Evolutionary conservation across 2,113 vertebrate species (phyloP).

Genomic region (Passer domesticus): DNA sequence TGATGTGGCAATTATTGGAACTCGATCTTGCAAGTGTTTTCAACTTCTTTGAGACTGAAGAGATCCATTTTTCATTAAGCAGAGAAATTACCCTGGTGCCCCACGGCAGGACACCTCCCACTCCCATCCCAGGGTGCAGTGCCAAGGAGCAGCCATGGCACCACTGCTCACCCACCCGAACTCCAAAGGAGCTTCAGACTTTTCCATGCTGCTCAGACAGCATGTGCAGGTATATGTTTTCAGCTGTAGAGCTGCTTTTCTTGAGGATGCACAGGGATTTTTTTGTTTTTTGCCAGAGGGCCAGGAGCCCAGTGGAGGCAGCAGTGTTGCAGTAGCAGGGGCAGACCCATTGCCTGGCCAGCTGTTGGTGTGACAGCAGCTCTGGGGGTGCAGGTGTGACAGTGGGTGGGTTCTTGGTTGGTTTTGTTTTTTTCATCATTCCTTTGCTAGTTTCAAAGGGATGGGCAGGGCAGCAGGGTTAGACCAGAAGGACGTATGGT

Average conservation of each 20-base stretch:
- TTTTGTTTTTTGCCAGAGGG: neutral
- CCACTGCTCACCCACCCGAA: fast-evolving
- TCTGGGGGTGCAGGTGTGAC: neutral
- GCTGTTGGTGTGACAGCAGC: neutral
- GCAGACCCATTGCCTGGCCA: neutral
- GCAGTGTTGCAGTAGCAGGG: fast-evolving
- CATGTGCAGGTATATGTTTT: neutral
- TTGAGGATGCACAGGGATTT: neutral
- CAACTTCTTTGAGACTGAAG: conserved; percentile 43
- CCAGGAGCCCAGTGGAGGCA: fast-evolving
- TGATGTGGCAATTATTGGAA: conserved; percentile 45
- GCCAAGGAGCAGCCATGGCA: neutral
- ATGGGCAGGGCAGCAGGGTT: neutral
- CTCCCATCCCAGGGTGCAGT: fast-evolving
- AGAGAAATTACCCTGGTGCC: neutral
- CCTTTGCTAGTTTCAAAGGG: neutral
- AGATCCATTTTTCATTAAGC: conserved; percentile 9
- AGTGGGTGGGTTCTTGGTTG: neutral
- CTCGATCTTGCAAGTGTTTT: conserved; percentile 61
- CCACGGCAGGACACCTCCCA: fast-evolving
- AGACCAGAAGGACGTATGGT: neutral
- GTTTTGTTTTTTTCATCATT: neutral
- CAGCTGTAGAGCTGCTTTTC: neutral
- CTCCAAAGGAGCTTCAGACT: neutral
- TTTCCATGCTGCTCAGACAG: neutral